Percentiles rank a stretch among this genome's conserved stretches.
phyloP scores from a whole-genome alignment of 2,113 vertebrate species.

The Protobothrops flavoviridis region DNA sequence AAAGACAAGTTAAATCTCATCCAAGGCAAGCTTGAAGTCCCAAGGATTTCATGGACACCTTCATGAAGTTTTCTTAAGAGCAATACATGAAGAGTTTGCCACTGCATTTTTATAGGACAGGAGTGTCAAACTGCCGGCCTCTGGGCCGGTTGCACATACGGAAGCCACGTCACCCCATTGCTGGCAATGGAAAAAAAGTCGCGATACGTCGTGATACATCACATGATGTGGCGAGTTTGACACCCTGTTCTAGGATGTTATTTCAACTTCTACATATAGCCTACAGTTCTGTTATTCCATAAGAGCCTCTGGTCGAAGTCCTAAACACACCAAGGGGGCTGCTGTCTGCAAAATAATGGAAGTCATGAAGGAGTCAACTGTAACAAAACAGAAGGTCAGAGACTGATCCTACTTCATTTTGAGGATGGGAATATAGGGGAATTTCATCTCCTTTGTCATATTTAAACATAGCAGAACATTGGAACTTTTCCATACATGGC shows the following conservation, averaged over 20 bases:
- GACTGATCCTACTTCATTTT: not conserved
- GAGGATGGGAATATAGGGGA: not conserved
- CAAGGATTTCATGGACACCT: not conserved
- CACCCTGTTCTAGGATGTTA: not conserved
- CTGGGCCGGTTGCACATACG: too few species aligned
- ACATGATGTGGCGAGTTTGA: too few species aligned
- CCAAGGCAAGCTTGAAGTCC: not conserved
- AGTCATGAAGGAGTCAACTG: not conserved
- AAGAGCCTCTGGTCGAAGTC: not conserved
- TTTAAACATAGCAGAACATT: not conserved
- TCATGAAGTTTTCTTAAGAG: not conserved
- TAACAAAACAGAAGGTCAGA: not conserved
- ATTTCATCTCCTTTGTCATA: not conserved
- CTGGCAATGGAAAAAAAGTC: too few species aligned
- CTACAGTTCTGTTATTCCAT: not conserved
- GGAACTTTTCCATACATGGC: not conserved
- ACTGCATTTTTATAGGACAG: not conserved
- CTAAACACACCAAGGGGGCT: not conserved
- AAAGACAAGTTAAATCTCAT: not conserved
- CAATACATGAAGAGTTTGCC: not conserved
- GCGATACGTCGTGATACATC: too few species aligned
- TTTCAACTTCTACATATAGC: not conserved
- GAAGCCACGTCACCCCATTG: too few species aligned
- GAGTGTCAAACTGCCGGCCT: too few species aligned
- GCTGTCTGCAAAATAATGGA: not conserved